Conservation (phyloP, 2,113 vertebrate species). For the Psittacus erithacus region DNA sequence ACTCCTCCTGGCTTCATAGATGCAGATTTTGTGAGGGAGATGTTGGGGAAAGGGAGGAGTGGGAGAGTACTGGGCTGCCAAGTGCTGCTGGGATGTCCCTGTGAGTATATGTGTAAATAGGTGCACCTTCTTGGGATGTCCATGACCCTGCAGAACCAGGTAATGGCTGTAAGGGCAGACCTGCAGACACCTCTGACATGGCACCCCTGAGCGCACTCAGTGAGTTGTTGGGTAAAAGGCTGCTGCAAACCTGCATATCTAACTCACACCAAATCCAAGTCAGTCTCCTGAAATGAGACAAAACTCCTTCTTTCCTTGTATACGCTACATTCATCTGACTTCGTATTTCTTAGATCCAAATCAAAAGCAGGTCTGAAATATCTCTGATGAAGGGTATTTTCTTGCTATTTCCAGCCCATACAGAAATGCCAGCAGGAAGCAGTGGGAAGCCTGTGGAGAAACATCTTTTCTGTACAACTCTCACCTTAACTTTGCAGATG, state of each 20-base stretch:
- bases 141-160: rapidly evolving
- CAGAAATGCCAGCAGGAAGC: not conserved
- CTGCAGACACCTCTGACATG: not conserved
- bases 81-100: not conserved
- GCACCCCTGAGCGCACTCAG: too few species aligned
- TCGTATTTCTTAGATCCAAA: not conserved
- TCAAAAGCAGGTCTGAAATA: not conserved
- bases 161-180: not conserved
- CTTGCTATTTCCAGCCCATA: not conserved
- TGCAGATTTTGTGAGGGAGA: not conserved
- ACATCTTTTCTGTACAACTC: not conserved
- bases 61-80: not conserved
- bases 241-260: not conserved
- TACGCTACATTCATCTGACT: not conserved
- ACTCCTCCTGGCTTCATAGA: rapidly evolving
- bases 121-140: not conserved
- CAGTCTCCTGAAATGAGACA: not conserved
- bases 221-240: not conserved
- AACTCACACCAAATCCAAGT: not conserved
- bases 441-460: not conserved
- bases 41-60: not conserved
- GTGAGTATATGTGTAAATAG: not conserved
- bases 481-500: not conserved
- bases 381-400: not conserved
- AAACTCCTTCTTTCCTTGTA: not conserved